Evolutionary conservation across 2,888 invertebrate species (phyloP), one percentile per base, ranked within the genome.

Genomic region (Andricus curvator): DNA sequence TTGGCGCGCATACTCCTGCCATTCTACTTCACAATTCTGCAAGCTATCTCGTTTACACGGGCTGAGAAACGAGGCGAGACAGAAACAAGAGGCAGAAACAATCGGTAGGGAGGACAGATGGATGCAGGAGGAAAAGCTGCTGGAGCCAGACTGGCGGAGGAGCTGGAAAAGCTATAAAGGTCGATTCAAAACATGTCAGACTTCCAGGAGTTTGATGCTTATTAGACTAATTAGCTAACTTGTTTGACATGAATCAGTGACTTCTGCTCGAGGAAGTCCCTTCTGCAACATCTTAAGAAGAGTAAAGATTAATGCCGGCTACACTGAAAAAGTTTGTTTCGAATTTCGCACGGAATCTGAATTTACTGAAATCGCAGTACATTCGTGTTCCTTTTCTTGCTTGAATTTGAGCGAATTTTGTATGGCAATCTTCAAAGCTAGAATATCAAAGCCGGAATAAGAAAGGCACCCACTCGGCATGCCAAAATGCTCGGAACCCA

Each of bases 1-100:
- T 79, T 79, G 74, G 76, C 76, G 79, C 76, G 41, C 65, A 44
- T 29, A 74, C 48, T 79, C 37, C 78, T 68, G 44, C 48, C n/a
- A 62, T 78, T 67, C 56, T 60, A 56, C 62, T 70, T 60, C 60
- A 70, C 56, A 62, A 22, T 20, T 70, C 37, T 66, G 64, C 78
- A 78, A 51, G 79, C 70, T 65, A 37, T 51, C 41, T 60, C 78
- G 41, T 29, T 67, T 60, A 51, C 51, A 64, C 37, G 11, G 78
- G 22, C 66, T 60, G 65, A 70, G 44, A 37, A 79, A 41, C 41
- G 22, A 67, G 20, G 67, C 56, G 51, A 56, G 78, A 20, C 20
- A 64, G 37, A 78, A 66, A 51, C 20, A 56, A 51, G 56, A 76
- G 66, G 37, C 25, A 67, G 79, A 79, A 82, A 79, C 29, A 48